A percentile compares a stretch with the other conserved stretches of the same genome.
Conservation (phyloP, 2,888 invertebrate genomes). For the Leucophenga montana region DNA sequence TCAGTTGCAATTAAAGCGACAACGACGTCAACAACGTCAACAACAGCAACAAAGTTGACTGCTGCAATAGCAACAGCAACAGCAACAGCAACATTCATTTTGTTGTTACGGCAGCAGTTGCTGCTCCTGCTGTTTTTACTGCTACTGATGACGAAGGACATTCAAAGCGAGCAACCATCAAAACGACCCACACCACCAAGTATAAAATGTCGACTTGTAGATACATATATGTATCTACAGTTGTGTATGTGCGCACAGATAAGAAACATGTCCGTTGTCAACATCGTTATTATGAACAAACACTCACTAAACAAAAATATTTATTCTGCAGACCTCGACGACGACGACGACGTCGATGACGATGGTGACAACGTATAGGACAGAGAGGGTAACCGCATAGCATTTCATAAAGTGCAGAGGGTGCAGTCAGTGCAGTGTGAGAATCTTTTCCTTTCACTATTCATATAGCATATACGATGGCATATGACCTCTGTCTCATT, state of each 20-base stretch:
- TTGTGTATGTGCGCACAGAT: neutral
- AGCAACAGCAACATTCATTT: neutral
- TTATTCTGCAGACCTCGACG: constrained; percentile 9
- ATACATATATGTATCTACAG: constrained; percentile 1
- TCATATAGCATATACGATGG: too few relatives aligned
- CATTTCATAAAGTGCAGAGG: neutral
- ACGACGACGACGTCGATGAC: neutral
- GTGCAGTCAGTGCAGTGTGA: neutral
- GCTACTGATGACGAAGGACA: constrained; percentile 7
- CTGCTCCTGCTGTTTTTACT: neutral
- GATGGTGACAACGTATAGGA: neutral
- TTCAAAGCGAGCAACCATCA: neutral
- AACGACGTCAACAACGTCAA: neutral
- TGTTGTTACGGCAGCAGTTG: neutral
- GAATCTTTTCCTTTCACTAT: neutral
- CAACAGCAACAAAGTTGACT: neutral
- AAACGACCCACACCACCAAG: too few relatives aligned
- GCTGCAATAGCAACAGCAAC: neutral
- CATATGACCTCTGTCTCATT: too few relatives aligned
- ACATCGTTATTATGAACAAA: constrained; percentile 16
- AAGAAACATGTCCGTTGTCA: constrained; percentile 13
- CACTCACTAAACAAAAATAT: constrained; percentile 28
- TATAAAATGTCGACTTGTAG: neutral
- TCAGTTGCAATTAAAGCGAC: constrained; percentile 25
- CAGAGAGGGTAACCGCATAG: neutral